Conservation (phyloP, 2,888 invertebrate species). For the Zhuqinia jingwanae region DNA sequence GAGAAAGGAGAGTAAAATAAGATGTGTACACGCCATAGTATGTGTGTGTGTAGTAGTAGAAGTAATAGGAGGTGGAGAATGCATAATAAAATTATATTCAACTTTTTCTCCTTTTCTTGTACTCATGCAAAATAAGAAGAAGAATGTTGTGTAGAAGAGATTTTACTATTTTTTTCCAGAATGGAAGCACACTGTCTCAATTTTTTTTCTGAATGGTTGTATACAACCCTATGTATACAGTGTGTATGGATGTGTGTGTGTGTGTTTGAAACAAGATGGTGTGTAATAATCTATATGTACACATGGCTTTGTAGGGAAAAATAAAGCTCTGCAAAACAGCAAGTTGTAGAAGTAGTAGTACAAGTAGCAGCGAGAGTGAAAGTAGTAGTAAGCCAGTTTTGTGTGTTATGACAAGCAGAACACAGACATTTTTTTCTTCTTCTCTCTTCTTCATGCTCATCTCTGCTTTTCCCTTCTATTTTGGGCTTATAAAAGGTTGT, state of each 20-base stretch:
- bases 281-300: neutral
- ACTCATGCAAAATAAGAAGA: neutral
- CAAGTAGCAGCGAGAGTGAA: neutral
- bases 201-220: conserved; percentile 11
- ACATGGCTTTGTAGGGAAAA: neutral
- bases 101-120: conserved; percentile 10
- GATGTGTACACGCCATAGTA: neutral
- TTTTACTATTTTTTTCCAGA: neutral
- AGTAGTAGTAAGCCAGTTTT: neutral
- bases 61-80: too few relatives aligned
- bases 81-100: conserved; percentile 17
- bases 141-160: conserved; percentile 5
- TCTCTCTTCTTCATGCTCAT: conserved; percentile 29
- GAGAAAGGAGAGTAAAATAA: neutral
- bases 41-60: conserved; percentile 13
- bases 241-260: neutral
- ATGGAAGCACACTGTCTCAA: conserved; percentile 24
- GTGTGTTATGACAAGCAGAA: conserved; percentile 64
- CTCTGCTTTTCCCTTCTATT: neutral
- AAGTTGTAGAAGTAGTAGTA: conserved; percentile 1
- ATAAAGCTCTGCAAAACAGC: neutral
- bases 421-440: conserved; percentile 29
- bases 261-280: neutral
- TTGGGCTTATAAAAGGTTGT: neutral
- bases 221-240: neutral